phyloP scores from a whole-genome alignment of 2,888 invertebrate genomes.

The Campaea margaritaria region DNA sequence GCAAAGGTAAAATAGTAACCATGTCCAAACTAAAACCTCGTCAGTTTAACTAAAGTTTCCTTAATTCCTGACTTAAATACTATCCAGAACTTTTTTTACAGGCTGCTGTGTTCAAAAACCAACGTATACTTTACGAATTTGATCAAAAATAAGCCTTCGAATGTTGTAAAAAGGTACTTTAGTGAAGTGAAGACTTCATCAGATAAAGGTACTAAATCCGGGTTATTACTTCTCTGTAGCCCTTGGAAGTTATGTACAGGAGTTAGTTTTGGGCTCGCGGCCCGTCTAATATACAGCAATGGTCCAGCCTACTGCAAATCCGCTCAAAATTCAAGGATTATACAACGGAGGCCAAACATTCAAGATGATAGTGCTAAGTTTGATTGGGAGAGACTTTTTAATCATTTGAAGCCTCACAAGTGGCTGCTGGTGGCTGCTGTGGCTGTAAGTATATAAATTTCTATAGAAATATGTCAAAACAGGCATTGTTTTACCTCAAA shows the following conservation, averaged over 20 bases:
- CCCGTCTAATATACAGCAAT: constrained; percentile 66
- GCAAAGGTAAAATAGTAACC: constrained; percentile 62
- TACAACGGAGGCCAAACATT: constrained; percentile 83
- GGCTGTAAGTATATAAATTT: constrained; percentile 85
- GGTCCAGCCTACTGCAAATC: constrained; percentile 89
- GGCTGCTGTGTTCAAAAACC: constrained; percentile 63
- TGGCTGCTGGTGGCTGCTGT: constrained; percentile 92
- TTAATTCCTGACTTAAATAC: constrained; percentile 13
- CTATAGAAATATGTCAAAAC: not conserved
- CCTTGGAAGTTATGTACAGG: constrained; percentile 80
- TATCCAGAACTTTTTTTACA: constrained; percentile 51
- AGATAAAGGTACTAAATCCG: constrained; percentile 62
- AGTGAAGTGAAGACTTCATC: constrained; percentile 58
- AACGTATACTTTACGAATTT: constrained; percentile 63
- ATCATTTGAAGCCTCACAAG: constrained; percentile 90
- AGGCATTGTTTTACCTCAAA: not conserved
- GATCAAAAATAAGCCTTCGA: constrained; percentile 65
- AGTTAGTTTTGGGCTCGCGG: constrained; percentile 73
- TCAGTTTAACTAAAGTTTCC: not conserved
- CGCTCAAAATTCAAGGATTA: constrained; percentile 76
- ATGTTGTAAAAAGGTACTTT: constrained; percentile 62
- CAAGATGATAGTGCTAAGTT: constrained; percentile 86
- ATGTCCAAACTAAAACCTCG: constrained; percentile 25
- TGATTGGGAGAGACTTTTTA: constrained; percentile 91
- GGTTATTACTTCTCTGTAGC: constrained; percentile 61